Percentiles rank a stretch among this genome's conserved stretches.
phyloP scores from a whole-genome alignment of 2,888 invertebrate genomes.

The Deroplatys truncata region DNA sequence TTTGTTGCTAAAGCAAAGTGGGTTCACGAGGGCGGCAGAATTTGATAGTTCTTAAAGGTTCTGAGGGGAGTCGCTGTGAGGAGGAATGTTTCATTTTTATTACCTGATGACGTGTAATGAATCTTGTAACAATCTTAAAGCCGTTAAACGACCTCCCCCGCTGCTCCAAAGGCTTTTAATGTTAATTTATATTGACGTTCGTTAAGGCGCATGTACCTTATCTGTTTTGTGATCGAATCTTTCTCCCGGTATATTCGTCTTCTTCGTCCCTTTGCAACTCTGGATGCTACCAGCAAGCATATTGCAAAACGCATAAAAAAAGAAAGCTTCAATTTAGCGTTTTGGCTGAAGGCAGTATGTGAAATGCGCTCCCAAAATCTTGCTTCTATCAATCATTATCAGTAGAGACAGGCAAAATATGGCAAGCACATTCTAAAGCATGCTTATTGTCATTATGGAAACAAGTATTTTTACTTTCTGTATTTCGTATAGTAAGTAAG shows the following conservation, averaged over 20 bases:
- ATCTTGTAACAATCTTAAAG: not conserved
- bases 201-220: not conserved
- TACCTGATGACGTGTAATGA: slow-evolving; percentile 7
- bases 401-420: too few species aligned
- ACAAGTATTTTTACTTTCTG: too few species aligned
- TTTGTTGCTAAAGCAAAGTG: not conserved
- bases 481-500: too few species aligned
- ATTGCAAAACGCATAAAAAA: not conserved
- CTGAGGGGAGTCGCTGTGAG: not conserved
- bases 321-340: not conserved
- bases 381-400: too few species aligned
- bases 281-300: not conserved
- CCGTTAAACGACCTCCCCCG: not conserved
- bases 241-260: not conserved
- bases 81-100: not conserved
- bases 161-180: not conserved
- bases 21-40: not conserved
- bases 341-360: too few species aligned
- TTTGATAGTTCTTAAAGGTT: not conserved
- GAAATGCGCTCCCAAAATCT: too few species aligned
- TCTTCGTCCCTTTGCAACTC: not conserved
- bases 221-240: not conserved
- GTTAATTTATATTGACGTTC: slow-evolving; percentile 2
- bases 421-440: too few species aligned
- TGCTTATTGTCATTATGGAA: too few species aligned